These are phyloP conservation scores for Ochropacha duplaris DNA, from an alignment of 2,888 invertebrate genomes.

Conservation along the genomic window DNA sequence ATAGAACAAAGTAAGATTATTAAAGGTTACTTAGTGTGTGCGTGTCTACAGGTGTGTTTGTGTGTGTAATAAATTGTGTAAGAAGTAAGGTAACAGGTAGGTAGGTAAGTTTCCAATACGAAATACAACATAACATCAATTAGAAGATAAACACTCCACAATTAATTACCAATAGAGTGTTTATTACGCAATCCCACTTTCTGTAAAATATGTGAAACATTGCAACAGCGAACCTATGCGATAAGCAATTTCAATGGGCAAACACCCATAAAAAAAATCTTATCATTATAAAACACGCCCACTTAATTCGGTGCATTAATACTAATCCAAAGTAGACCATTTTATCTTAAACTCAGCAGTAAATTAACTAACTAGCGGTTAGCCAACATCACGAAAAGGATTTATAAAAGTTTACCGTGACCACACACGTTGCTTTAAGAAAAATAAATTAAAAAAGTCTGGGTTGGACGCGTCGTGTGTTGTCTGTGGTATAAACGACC, in stretches of 20 bases:
- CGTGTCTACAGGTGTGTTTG: too few relatives aligned
- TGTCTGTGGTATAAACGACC: conserved; percentile 1
- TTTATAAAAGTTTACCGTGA: conserved; percentile 42
- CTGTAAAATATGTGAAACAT: neutral
- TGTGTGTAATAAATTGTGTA: too few relatives aligned
- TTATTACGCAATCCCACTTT: neutral
- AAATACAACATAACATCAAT: neutral
- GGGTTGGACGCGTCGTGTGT: conserved; percentile 1
- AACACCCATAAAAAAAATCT: conserved; percentile 35
- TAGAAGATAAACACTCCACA: neutral
- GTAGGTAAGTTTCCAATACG: neutral
- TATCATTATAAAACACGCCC: conserved; percentile 40
- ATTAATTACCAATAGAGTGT: neutral
- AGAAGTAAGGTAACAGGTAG: too few relatives aligned
- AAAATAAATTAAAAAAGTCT: conserved; percentile 24
- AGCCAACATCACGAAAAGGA: conserved; percentile 54
- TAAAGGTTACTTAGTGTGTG: too few relatives aligned
- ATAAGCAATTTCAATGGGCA: conserved; percentile 32
- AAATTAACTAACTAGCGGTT: conserved; percentile 60
- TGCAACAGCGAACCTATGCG: conserved; percentile 20
- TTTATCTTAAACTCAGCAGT: conserved; percentile 52
- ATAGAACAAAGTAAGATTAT: too few relatives aligned
- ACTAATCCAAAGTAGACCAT: conserved; percentile 51
- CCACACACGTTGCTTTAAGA: conserved; percentile 62
- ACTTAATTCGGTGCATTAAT: conserved; percentile 41